These are phyloP conservation scores for Chloromyia formosa DNA, from an alignment of 2,888 invertebrate species.

Conservation along the genomic window DNA sequence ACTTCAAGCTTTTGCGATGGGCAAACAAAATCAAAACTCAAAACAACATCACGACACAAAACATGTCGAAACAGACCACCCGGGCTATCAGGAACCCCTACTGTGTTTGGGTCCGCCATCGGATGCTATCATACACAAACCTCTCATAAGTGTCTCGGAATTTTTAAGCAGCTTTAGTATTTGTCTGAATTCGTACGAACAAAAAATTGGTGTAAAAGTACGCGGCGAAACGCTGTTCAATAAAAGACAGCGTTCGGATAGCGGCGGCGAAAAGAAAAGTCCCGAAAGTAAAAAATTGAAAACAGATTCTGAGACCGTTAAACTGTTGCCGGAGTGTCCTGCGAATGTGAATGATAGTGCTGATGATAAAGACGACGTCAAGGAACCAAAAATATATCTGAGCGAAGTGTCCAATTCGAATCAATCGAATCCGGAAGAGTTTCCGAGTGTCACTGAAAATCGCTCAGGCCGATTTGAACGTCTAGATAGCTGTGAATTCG, in stretches of 20 bases:
- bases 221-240: slow-evolving; percentile 63
- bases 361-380: slow-evolving; percentile 2
- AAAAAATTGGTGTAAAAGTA: slow-evolving; percentile 71
- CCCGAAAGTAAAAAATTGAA: slow-evolving; percentile 66
- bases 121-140: slow-evolving; percentile 73
- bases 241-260: slow-evolving; percentile 69
- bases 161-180: slow-evolving; percentile 81
- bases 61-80: slow-evolving; percentile 11
- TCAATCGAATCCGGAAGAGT: slow-evolving; percentile 27
- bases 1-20: slow-evolving; percentile 34
- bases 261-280: slow-evolving; percentile 66
- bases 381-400: slow-evolving; percentile 58
- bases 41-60: slow-evolving; percentile 1
- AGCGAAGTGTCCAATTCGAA: slow-evolving; percentile 48
- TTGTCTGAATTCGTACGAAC: slow-evolving; percentile 79
- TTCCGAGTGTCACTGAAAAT: slow-evolving; percentile 22
- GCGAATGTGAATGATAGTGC: neutral
- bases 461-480: slow-evolving; percentile 29
- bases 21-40: slow-evolving; percentile 10
- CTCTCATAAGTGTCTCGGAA: slow-evolving; percentile 78
- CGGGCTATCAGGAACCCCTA: slow-evolving; percentile 53
- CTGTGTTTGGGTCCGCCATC: slow-evolving; percentile 67
- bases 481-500: slow-evolving; percentile 39
- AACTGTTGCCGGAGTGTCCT: slow-evolving; percentile 7
- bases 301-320: slow-evolving; percentile 55